Percentiles rank a stretch among this genome's conserved stretches.
phyloP scores from a whole-genome alignment of 2,113 vertebrate species.

The Chaetorhynchus papuensis region DNA sequence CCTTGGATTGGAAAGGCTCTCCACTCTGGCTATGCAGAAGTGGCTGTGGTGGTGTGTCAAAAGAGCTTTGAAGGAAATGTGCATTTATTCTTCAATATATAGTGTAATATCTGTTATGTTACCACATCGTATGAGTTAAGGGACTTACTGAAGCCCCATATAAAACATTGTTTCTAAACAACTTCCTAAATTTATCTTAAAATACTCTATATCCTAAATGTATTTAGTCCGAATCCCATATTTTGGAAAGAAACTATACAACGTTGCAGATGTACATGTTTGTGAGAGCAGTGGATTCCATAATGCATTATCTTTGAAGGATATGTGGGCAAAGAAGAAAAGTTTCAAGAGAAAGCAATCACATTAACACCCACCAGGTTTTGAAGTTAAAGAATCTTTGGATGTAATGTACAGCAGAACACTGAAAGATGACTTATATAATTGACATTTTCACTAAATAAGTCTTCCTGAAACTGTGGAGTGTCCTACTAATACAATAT shows the following conservation, averaged over 20 bases:
- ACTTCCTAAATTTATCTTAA: neutral
- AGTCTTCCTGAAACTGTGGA: neutral
- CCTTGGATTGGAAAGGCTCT: neutral
- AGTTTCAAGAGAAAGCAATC: slow-evolving; percentile 22
- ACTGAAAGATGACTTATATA: slow-evolving; percentile 23
- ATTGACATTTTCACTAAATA: slow-evolving; percentile 39
- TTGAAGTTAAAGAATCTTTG: slow-evolving; percentile 32
- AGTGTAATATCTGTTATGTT: neutral
- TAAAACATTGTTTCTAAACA: neutral
- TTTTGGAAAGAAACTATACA: neutral
- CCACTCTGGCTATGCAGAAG: neutral
- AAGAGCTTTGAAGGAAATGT: neutral
- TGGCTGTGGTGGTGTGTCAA: neutral
- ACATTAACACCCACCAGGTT: slow-evolving; percentile 32
- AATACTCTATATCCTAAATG: neutral
- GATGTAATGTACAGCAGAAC: neutral
- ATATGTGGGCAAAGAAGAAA: slow-evolving; percentile 43
- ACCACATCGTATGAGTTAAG: neutral
- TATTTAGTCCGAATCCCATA: neutral
- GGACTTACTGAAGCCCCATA: neutral
- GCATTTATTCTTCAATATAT: neutral
- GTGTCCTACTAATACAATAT: neutral
- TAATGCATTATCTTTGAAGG: neutral
- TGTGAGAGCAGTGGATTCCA: slow-evolving; percentile 8
- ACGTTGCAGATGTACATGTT: neutral